Percentiles rank a stretch among this genome's conserved stretches.
Conservation (phyloP, 1,140 invertebrate species). For the Euwallacea fornicatus region DNA sequence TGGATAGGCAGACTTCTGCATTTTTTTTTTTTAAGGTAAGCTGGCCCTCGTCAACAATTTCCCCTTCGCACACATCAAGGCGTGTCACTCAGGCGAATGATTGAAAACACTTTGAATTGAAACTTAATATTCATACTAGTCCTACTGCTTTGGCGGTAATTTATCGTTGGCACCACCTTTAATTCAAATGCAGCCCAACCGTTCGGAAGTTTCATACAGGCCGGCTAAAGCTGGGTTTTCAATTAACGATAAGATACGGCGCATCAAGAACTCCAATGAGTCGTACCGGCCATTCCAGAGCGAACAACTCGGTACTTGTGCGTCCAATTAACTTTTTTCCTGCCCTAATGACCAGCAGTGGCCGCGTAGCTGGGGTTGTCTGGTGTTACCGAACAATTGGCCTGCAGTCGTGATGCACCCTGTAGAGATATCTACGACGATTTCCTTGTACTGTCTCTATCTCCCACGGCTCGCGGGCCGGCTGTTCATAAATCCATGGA, state of each 20-base stretch:
- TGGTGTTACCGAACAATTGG: neutral
- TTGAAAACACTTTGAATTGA: neutral
- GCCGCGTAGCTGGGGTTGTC: neutral
- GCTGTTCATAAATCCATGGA: constrained; percentile 16
- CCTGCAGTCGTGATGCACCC: constrained; percentile 13
- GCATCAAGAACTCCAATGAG: constrained; percentile 11
- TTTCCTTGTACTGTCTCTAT: neutral
- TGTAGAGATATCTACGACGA: constrained; percentile 18
- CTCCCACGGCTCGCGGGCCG: constrained; percentile 2
- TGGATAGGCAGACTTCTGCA: no score
- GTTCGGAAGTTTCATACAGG: no score
- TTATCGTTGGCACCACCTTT: no score
- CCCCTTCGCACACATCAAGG: neutral
- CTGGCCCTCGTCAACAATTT: no score
- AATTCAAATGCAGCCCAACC: no score
- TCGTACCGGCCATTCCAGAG: constrained; percentile 1
- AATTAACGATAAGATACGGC: constrained; percentile 5
- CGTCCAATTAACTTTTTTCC: constrained; percentile 15
- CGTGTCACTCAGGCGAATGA: constrained; percentile 7
- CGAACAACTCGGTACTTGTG: constrained; percentile 1
- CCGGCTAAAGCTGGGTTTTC: neutral
- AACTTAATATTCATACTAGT: neutral
- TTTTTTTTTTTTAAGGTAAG: no score
- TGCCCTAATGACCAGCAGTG: constrained; percentile 3
- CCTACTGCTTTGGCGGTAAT: no score